Base-by-base conservation (phyloP, 2,797 vertebrate genomes). In the Gymnodraco acuticeps region DNA sequence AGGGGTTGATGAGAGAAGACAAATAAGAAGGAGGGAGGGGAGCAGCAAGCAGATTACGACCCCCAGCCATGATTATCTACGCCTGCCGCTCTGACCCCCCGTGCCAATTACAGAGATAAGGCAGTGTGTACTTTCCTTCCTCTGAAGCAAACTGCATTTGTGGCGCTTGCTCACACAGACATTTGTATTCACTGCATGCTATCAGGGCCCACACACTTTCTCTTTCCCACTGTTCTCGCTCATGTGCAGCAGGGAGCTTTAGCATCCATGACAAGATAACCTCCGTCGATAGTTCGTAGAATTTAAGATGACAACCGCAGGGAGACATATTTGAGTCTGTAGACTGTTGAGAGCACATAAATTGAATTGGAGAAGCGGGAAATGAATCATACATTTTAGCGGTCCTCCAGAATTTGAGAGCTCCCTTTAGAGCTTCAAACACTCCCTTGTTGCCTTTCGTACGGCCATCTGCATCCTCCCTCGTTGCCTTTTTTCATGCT, bases 101-200 rank as follows among this genome's bases (percentile, higher is more conserved):
- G 3, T 73, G 75, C 69, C 88, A 90, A 88, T 92, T 87, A 90
- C 75, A 77, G 81, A 84, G 87, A 90, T 87, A 91, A 84, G 76
- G 54, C 74, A 70, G 74, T 71, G 58, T 70, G 70, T 68, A 6
- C 53, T 65, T 80, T 64, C 16, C 67, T 63, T 72, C 70, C 23
- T 51, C 53, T 77, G 58, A 73, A 74, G 70, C 64, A 48, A 74
- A 80, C 74, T 77, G 38, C 50, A 46, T 75, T 51, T 45, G 55
- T 52, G 79, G 72, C 20, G 53, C 45, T 38, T 6, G 9, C 67
- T 54, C 10, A 61, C 38, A 53, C 33, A 71, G 42, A 33, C 70
- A 88, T 88, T 78, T 68, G 82, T 85, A 86, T 86, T 86, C 87
- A 61, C 6, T 7, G 45, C 47, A 75, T 54, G 70, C 68, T 63